These are phyloP conservation scores for Tenrec ecaudatus DNA, from an alignment of 2,113 vertebrate genomes.

Conservation along the genomic window DNA sequence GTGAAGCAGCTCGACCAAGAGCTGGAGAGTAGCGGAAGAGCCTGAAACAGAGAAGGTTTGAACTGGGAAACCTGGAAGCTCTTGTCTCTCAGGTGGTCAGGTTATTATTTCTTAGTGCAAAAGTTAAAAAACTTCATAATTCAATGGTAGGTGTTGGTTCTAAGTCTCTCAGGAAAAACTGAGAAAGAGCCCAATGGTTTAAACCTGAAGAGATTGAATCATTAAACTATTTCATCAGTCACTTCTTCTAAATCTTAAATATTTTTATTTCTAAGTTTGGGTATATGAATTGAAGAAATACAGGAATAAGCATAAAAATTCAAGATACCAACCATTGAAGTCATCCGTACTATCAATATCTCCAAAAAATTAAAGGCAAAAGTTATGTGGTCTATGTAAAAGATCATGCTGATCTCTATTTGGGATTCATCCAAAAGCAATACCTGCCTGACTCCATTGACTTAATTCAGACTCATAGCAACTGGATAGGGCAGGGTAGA, in stretches of 20 bases:
- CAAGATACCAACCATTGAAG: background rate
- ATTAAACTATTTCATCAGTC: conserved; percentile 6
- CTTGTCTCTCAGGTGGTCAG: background rate
- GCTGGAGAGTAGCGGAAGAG: background rate
- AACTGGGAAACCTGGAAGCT: background rate
- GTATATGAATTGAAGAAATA: background rate
- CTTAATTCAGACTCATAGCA: too few species aligned
- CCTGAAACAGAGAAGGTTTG: background rate
- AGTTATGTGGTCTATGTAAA: background rate
- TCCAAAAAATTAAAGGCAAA: background rate
- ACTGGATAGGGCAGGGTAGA: too few species aligned
- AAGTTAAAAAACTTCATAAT: background rate
- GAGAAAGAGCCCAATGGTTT: background rate
- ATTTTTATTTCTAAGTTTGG: conserved; percentile 30
- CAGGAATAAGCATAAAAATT: background rate
- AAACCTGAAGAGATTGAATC: background rate
- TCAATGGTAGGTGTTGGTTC: background rate
- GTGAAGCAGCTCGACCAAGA: background rate
- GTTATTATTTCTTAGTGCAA: background rate
- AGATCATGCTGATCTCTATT: background rate
- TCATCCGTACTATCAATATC: background rate
- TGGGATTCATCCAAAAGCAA: background rate
- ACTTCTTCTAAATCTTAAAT: background rate
- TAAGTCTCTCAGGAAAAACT: conserved; percentile 3
- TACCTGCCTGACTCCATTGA: background rate